A percentile compares a stretch with the other conserved stretches of the same genome.
Conservation (phyloP, 2,797 vertebrate species). For the Dryobates pubescens region DNA sequence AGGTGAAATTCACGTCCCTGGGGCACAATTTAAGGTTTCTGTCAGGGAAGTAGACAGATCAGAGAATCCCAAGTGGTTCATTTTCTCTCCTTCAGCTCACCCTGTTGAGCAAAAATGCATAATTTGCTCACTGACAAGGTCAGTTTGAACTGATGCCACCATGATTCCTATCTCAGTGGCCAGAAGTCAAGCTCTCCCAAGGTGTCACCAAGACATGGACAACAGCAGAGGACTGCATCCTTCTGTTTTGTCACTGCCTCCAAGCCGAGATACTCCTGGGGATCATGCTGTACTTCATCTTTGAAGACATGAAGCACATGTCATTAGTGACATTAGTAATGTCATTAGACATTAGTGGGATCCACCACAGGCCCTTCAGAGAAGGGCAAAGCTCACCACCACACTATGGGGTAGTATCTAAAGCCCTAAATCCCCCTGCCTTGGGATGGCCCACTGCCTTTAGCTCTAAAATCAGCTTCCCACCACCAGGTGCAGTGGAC, state of each 20-base stretch:
- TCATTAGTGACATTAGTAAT: too few species aligned
- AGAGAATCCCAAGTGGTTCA: not conserved
- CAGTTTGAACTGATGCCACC: not conserved
- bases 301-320: not conserved
- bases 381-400: not conserved
- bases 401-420: rapidly evolving
- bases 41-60: not conserved
- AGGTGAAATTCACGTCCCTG: rapidly evolving
- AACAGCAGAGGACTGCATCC: not conserved
- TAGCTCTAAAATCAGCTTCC: not conserved
- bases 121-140: not conserved
- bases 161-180: rapidly evolving
- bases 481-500: not conserved
- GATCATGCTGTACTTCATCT: not conserved
- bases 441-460: not conserved
- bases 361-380: not conserved
- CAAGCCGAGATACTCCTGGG: not conserved
- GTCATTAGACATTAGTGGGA: rapidly evolving
- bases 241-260: rapidly evolving
- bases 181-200: not conserved
- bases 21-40: not conserved
- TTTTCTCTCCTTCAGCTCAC: not conserved
- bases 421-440: not conserved
- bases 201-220: not conserved
- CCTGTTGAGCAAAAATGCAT: not conserved